These are phyloP conservation scores for Clivina fossor DNA, from an alignment of 2,888 invertebrate species.

Conservation along the genomic window DNA sequence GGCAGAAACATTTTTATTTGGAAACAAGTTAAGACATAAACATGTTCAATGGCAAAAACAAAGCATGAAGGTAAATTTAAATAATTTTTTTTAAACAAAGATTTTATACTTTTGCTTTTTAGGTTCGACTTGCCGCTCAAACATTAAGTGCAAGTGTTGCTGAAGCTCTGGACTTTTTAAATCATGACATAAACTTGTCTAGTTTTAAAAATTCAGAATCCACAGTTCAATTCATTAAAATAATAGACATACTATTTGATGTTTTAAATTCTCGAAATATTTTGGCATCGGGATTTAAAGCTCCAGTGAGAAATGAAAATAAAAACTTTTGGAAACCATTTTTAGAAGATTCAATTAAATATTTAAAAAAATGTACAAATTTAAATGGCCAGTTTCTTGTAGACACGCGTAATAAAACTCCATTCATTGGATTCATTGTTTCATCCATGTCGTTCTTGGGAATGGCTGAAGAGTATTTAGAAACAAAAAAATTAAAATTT, in stretches of 20 bases:
- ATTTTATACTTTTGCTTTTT: background rate
- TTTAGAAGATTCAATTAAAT: background rate
- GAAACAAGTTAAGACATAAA: background rate
- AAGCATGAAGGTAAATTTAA: conserved; percentile 5
- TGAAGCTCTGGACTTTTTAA: conserved; percentile 3
- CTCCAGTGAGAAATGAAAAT: background rate
- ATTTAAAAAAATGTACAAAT: conserved; percentile 1
- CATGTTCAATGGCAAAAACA: conserved; percentile 1
- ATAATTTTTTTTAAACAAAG: background rate
- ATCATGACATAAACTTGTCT: background rate
- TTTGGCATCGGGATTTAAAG: conserved; percentile 5
- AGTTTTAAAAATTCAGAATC: conserved; percentile 3
- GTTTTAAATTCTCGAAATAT: conserved; percentile 8
- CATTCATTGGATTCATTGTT: background rate
- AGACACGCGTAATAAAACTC: background rate
- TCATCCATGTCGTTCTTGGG: background rate
- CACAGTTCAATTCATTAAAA: conserved; percentile 5
- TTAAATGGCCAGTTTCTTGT: background rate
- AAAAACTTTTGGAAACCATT: background rate
- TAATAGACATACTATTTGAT: conserved; percentile 6
- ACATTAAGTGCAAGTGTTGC: conserved; percentile 6
- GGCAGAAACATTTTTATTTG: background rate
- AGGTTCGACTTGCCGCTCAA: conserved; percentile 4
- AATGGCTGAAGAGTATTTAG: background rate
- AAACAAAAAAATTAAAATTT: background rate